Evolutionary conservation across 2,888 invertebrate genomes (phyloP).

Genomic region (Eurytoma adleriae): DNA sequence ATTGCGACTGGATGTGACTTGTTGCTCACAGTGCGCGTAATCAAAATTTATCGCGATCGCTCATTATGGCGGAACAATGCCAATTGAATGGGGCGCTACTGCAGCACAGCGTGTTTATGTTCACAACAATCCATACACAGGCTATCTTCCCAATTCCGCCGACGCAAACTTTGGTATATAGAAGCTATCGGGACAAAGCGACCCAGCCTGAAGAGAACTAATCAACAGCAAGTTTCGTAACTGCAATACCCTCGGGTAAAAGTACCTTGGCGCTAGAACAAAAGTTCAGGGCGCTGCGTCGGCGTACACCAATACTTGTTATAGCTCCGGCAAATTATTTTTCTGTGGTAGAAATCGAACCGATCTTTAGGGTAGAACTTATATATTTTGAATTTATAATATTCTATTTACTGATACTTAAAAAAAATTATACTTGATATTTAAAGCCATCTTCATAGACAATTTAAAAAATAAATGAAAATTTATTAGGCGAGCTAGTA

Average conservation of each 20-base stretch:
- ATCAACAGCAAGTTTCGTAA: constrained; percentile 29
- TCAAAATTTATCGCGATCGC: neutral
- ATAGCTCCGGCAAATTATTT: too few relatives aligned
- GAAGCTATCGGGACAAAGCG: constrained; percentile 19
- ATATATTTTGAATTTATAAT: too few relatives aligned
- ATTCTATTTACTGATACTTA: too few relatives aligned
- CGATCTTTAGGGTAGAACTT: too few relatives aligned
- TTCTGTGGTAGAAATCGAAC: too few relatives aligned
- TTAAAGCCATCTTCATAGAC: too few relatives aligned
- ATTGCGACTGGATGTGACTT: neutral
- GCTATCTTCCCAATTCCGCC: constrained; percentile 23
- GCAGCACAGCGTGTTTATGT: neutral
- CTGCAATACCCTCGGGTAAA: constrained; percentile 24
- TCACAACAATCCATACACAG: constrained; percentile 15
- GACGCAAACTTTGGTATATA: neutral
- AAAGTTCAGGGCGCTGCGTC: constrained; percentile 6
- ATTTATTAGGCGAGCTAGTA: too few relatives aligned
- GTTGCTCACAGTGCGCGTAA: constrained; percentile 1
- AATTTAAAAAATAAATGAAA: too few relatives aligned
- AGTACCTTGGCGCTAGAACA: constrained; percentile 7
- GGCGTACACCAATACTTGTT: too few relatives aligned
- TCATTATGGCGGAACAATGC: constrained; percentile 1
- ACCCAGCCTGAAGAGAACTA: constrained; percentile 21
- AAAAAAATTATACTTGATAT: too few relatives aligned
- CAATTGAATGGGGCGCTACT: neutral